Conservation (phyloP, 2,888 invertebrate genomes). For the Hirtodrosophila cameraria region DNA sequence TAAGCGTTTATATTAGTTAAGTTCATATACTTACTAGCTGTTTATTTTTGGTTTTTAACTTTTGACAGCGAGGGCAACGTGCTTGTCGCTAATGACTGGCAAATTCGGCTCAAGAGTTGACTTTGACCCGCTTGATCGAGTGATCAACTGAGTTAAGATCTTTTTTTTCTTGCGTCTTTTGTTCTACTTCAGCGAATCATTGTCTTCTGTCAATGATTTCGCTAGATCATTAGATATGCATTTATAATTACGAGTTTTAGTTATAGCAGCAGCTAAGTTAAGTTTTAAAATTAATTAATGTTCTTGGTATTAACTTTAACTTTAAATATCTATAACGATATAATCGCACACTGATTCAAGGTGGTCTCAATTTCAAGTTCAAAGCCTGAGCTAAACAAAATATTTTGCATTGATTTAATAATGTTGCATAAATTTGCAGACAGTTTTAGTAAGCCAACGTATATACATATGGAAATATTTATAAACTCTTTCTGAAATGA, state of each 20-base stretch:
- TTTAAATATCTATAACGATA: neutral
- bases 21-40: constrained; percentile 14
- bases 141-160: constrained; percentile 51
- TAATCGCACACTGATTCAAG: too few relatives aligned
- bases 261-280: neutral
- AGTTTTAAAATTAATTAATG: constrained; percentile 18
- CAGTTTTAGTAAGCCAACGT: neutral
- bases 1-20: constrained; percentile 38
- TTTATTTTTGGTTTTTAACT: constrained; percentile 42
- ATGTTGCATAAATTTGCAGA: constrained; percentile 5
- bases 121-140: constrained; percentile 73
- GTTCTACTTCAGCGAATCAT: constrained; percentile 57
- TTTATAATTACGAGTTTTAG: constrained; percentile 1
- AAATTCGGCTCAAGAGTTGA: constrained; percentile 59
- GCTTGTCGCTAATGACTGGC: constrained; percentile 66
- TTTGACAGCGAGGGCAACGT: constrained; percentile 52
- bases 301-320: constrained; percentile 1
- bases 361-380: constrained; percentile 30
- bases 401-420: constrained; percentile 4
- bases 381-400: constrained; percentile 4
- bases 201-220: constrained; percentile 24
- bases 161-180: constrained; percentile 38
- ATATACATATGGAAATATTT: neutral
- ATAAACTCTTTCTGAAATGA: neutral
- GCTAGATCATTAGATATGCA: constrained; percentile 36